A percentile compares a stretch with the other conserved stretches of the same genome.
phyloP scores from a whole-genome alignment of 2,113 vertebrate species.

The Spheniscus mendiculus region DNA sequence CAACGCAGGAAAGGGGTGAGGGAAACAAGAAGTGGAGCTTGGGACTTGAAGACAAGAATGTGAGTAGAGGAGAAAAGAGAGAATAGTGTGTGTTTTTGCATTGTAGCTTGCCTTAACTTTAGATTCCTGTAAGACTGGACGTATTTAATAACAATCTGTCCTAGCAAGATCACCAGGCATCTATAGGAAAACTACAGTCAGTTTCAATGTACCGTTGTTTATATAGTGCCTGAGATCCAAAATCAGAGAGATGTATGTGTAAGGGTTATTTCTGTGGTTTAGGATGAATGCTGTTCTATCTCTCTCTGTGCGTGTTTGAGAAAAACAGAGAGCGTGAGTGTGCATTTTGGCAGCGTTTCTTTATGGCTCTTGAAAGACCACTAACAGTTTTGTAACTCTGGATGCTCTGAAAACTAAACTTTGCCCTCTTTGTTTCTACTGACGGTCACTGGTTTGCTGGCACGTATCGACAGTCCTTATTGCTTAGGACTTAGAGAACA shows the following conservation, averaged over 20 bases:
- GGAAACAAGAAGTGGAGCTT: background rate
- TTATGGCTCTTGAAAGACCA: background rate
- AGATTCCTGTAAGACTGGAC: background rate
- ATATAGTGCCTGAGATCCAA: background rate
- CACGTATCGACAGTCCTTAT: background rate
- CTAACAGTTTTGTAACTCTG: background rate
- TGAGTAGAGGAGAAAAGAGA: background rate
- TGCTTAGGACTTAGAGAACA: background rate
- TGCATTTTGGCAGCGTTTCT: background rate
- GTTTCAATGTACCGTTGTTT: background rate
- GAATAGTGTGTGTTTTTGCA: background rate
- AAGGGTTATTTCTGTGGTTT: background rate
- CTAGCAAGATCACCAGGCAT: background rate
- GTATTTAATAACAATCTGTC: background rate
- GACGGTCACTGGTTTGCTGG: background rate
- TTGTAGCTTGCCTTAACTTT: background rate
- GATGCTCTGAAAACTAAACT: background rate
- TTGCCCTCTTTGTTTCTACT: background rate
- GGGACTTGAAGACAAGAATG: background rate
- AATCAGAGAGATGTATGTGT: fast-evolving
- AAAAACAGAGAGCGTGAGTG: background rate
- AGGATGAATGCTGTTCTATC: background rate
- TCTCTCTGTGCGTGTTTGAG: background rate
- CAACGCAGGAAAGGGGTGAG: fast-evolving
- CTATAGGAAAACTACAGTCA: background rate